These are phyloP conservation scores for Pocillopora meandrina DNA, from an alignment of 92 coral and sea anemone genomes.

Conservation along the genomic window DNA sequence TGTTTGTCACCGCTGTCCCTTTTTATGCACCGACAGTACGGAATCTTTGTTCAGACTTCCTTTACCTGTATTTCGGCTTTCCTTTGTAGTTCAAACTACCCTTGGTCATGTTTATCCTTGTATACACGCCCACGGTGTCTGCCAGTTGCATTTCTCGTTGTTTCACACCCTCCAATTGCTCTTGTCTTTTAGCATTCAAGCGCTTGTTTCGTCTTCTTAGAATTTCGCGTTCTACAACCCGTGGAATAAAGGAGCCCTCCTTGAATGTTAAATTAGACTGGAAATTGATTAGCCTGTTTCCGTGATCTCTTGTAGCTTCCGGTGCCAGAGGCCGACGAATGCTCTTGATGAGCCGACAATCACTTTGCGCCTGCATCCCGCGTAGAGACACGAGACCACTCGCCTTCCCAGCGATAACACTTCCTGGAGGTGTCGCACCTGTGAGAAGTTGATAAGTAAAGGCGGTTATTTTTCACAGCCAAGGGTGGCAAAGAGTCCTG, in stretches of 20 bases:
- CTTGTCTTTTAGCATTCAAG: not conserved
- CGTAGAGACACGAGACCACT: not conserved
- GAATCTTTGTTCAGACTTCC: not conserved
- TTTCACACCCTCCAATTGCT: constrained; percentile 1
- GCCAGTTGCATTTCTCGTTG: constrained; percentile 35
- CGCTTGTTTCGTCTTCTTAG: constrained; percentile 47
- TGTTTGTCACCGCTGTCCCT: no score
- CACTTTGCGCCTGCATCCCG: constrained; percentile 31
- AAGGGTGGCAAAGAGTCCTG: not conserved
- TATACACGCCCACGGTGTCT: constrained; percentile 41
- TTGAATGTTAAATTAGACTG: constrained; percentile 44
- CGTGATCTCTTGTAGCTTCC: constrained; percentile 38
- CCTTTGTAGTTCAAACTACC: constrained; percentile 33
- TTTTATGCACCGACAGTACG: not conserved
- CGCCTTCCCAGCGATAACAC: constrained; percentile 7
- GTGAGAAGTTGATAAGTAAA: not conserved
- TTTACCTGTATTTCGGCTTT: constrained; percentile 8
- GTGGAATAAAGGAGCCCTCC: constrained; percentile 49
- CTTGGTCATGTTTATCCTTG: constrained; percentile 30
- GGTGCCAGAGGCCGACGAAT: constrained; percentile 77
- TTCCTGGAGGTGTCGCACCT: constrained; percentile 26
- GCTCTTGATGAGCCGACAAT: constrained; percentile 54
- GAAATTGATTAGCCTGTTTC: constrained; percentile 2
- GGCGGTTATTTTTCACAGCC: no score
- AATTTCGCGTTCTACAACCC: constrained; percentile 54